Evolutionary conservation across 1,140 invertebrate genomes (phyloP), one percentile per base, ranked within the genome.

Genomic region (Drosophila pandora): DNA sequence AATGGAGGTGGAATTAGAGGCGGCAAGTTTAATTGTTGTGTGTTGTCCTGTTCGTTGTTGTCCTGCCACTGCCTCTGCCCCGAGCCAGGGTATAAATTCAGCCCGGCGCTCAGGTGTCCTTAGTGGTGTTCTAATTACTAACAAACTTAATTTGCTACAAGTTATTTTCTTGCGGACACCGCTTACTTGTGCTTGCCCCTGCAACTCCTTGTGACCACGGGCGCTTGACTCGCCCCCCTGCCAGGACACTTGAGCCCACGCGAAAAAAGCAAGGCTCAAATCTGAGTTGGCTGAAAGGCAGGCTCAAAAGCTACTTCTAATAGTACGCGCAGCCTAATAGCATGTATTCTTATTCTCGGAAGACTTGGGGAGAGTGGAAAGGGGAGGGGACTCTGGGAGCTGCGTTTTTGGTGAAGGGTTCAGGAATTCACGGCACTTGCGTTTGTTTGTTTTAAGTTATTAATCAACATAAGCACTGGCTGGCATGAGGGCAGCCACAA

Each of bases 51-150:
- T 41, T n/a, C 39, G 39, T 41, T 41, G 13, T 13, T 41, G 59
- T 68, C 30, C 57, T 67, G 59, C 43, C 12, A 22, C 10, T 23
- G 12, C 10, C 17, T 28, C 21, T 25, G 32, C 12, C 30, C 55
- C 7, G 30, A 25, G 63, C 43, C 17, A 30, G 54, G 10, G 49
- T 43, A 63, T 67, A 67, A 67, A 67, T 67, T 74, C 59, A 54
- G 53, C 9, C 43, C 65, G 62, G 77, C 68, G 72, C 83, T 88
- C 83, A 88, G 83, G 83, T 88, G 84, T 88, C 79, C 83, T 88
- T 88, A 88, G 83, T 88, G 83, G 83, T 88, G 76, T 89, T 88
- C 84, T 88, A 88, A 88, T 88, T 89, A 84, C 85, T 84, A 88
- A 88, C 84, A 88, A 88, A 88, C 79, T 88, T 89, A 89, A 88